Base-by-base conservation (phyloP, 2,888 invertebrate genomes). In the Idaea straminata region DNA sequence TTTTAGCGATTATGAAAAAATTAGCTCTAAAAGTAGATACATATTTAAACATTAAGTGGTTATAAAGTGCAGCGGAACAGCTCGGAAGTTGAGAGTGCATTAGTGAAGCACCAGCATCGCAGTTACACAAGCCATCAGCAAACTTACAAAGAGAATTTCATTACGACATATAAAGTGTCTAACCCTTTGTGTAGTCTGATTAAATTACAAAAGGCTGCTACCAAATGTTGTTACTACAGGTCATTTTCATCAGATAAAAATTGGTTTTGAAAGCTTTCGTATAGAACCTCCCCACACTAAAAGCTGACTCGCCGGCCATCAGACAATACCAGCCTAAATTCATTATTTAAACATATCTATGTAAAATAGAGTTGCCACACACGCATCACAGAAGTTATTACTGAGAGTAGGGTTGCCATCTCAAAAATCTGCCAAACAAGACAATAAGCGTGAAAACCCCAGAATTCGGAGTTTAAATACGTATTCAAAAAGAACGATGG, bases 151-250 rank as follows among this genome's bases (percentile, higher is more conserved):
- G 10, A n/a, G 15, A 34, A 15, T n/a, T 66, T 66, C 63, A 70
- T 69, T 69, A 70, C 62, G 38, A 57, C 63, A 64, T 61, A 62
- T 71, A 64, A 67, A 64, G 65, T 62, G 65, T 10, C 13, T 47
- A 47, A 13, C 59, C 64, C 66, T 69, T 72, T 69, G 70, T 70
- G 66, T 64, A 62, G 66, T 64, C 67, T 66, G 69, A 69, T 68
- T 68, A 63, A 66, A 65, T 67, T 65, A 61, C 36, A 57, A 59
- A 59, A 61, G 62, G 57, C 65, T 64, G 62, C 64, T 47, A 57
- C 62, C 61, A 58, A 64, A 68, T 65, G 64, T 66, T 64, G 68
- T 67, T 57, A 58, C 35, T 66, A 69, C 65, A 47, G 47, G 13
- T 13, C 4, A 47, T 47, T 47, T 47, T 47, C 0, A 10, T 6